Base-by-base conservation (phyloP, 2,797 vertebrate species). In the Esox lucius region DNA sequence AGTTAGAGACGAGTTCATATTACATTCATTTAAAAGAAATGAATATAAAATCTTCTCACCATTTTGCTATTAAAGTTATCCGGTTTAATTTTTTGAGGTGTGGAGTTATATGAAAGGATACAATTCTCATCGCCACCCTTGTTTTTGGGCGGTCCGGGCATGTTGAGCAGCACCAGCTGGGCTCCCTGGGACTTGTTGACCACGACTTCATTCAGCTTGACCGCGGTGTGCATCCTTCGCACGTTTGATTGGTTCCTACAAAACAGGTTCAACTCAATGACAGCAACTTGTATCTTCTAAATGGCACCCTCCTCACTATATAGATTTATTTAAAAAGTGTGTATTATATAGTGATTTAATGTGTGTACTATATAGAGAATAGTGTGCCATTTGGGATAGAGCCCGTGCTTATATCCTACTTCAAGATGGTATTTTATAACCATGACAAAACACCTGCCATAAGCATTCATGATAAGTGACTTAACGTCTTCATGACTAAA, bases 101-200 rank as follows among this genome's bases (percentile, higher is more conserved):
- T 11, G 22, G 4, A 0, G 11, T 49, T 31, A 31, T 56, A 16
- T 75, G 86, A 75, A 79, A 97, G 95, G 97, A 98, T 99, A 99
- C 97, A 99, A 89, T 98, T 98, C 88, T 98, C 96, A 0, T 98
- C 96, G 0, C 97, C 98, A 79, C 95, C 95, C 75, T 91, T 95
- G 90, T 93, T 97, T 85, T 89, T 96, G 0, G 98, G 97, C 1
- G 97, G 97, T 26, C 97, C 98, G 0, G 98, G 98, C 98, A 99
- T 99, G 91, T 99, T 99, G 78, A 98, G 91, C 83, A 99, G 87
- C 61, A 98, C 97, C 67, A 99, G 94, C 73, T 97, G 92, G 11
- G 97, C 96, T 0, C 95, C 78, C 26, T 94, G 89, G 65, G 98
- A 99, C 80, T 95, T 97, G 76, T 90, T 95, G 67, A 95, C 93